Conservation (phyloP, 2,797 vertebrate genomes). For the Ptychobarbus kaznakovi region DNA sequence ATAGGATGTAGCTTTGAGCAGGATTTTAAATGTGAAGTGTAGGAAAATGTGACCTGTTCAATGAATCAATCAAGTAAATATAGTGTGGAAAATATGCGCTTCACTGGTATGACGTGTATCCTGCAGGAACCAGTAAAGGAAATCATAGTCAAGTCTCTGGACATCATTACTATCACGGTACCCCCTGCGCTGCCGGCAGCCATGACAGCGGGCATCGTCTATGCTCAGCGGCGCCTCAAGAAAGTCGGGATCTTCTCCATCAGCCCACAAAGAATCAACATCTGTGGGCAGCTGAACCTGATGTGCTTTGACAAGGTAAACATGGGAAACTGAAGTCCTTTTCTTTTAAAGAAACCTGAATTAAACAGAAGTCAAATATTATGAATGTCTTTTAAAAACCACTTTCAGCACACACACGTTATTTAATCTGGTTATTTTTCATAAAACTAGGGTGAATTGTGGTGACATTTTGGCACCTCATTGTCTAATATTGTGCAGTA, state of each 20-base stretch:
- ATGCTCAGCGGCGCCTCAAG: constrained; percentile 92
- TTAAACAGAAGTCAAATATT: background rate
- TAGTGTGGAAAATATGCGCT: background rate
- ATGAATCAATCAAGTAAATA: background rate
- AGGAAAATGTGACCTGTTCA: background rate
- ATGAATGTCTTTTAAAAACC: background rate
- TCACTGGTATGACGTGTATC: background rate
- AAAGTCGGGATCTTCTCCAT: constrained; percentile 94
- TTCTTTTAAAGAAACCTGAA: background rate
- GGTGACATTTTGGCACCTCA: background rate
- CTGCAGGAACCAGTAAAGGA: constrained; percentile 81
- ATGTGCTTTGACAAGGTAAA: constrained; percentile 97
- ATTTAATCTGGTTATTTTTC: background rate
- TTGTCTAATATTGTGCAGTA: background rate
- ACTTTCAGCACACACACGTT: background rate
- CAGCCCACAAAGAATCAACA: constrained; percentile 97
- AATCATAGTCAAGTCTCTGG: constrained; percentile 93
- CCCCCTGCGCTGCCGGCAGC: constrained; percentile 96
- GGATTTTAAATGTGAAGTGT: background rate
- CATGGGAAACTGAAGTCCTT: background rate
- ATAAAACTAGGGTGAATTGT: background rate
- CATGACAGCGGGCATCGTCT: constrained; percentile 96
- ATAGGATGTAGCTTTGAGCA: background rate
- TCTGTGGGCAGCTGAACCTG: constrained; percentile 96
- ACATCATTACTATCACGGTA: constrained; percentile 98